Evolutionary conservation across 2,888 invertebrate species (phyloP), one percentile per base, ranked within the genome.

Genomic region (Cotesia congregata): DNA sequence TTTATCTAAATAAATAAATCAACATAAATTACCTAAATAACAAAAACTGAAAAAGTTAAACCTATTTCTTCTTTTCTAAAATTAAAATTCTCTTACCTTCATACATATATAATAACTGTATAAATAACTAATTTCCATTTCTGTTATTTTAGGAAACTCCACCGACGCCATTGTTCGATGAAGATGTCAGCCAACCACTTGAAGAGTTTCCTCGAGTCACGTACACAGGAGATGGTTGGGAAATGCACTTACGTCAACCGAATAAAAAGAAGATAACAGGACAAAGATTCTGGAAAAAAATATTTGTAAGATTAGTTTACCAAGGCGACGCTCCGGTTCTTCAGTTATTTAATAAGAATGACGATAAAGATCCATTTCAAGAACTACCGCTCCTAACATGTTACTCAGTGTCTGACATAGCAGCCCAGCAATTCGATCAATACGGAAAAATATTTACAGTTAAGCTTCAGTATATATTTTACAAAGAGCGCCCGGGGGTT

Each of bases 361-460:
- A 93, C 1, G 97, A 97, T 87, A 96, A 95, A 88, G 96, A 97
- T 88, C 96, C 98, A 0, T 96, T 98, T 90, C 98, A 98, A 90
- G 98, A 98, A 91, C 91, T 98, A 82, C 97, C 97, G 0, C 91
- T 98, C 81, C 96, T 98, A 89, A 95, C 98, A 1, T 98, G 97
- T 88, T 98, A 98, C 90, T 97, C 97, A 1, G 95, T 98, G 67
- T 98, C 98, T 3, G 98, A 97, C 79, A 95, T 97, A 69, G 96
- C 95, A 71, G 96, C 98, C 59, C 99, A 99, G 90, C 99, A 99
- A 89, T 99, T 97, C 88, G 99, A 99, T 90, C 97, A 98, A 90
- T 99, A 96, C 89, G 99, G 99, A 41, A 99, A 99, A 91, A 98
- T 99, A 84, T 99, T 99, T 91, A 99, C 99, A 0, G 94, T 99